Evolutionary conservation across 2,888 invertebrate genomes (phyloP), one percentile per base, ranked within the genome.

Genomic region (Zeuzera pyrina): DNA sequence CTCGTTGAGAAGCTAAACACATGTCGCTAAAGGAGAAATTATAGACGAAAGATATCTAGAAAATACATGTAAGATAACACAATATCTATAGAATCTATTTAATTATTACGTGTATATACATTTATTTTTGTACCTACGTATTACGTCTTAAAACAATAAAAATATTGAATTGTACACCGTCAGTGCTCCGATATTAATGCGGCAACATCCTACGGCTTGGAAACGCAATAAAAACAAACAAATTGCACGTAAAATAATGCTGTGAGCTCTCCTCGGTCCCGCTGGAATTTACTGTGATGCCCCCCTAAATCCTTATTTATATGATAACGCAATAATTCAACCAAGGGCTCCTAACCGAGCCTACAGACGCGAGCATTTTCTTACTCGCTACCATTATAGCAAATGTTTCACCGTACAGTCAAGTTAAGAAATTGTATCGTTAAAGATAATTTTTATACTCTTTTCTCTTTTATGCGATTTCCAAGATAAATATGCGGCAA

Each of bases 251-350:
- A 58, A 70, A 74, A 66, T 70, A 70, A 72, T 63, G 58, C 63
- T 43, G 47, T 58, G 57, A 60, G 62, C 62, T 52, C 47, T 49
- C 54, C 45, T 45, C 44, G 42, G 42, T 47, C 55, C 52, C 47
- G 19, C 24, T 48, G 52, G 60, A 70, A 71, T 68, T 67, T 70
- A 69, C 68, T 62, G 58, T 61, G 63, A 67, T 64, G 65, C 59
- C 49, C 47, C 50, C 56, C 60, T 70, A 76, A 77, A 77, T 73
- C 76, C 73, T 77, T 78, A 74, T 77, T 76, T 78, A 78, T 76
- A 73, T 68, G 69, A 73, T 71, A 69, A 70, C 63, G 66, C 60
- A 49, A 67, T 76, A 72, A 72, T 65, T 77, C 67, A 67, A 65
- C 22, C 26, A 13, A 22, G 25, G 13, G n/a, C n/a, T n/a, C n/a